Conservation (phyloP, 1,140 invertebrate species). For the Oryctes rhinoceros region DNA sequence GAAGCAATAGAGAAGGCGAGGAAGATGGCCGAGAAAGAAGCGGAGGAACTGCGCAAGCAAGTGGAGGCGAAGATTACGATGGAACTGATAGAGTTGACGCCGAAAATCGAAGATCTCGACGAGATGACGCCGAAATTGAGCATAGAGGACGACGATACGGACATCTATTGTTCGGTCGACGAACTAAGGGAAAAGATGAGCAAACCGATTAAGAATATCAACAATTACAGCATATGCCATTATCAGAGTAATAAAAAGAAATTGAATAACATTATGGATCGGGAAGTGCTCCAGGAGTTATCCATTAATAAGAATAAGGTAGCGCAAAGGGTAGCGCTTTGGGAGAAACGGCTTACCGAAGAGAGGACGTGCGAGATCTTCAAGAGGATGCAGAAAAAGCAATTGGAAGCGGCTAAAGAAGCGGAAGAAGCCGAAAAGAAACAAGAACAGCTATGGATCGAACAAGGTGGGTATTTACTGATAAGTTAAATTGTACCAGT, state of each 20-base stretch:
- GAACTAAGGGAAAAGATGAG: constrained; percentile 66
- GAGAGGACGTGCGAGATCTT: constrained; percentile 69
- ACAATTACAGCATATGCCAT: constrained; percentile 62
- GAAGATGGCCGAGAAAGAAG: constrained; percentile 68
- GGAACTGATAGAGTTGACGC: constrained; percentile 65
- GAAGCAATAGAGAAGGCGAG: constrained; percentile 69
- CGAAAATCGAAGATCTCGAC: constrained; percentile 56
- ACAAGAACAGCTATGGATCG: constrained; percentile 68
- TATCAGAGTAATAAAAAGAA: constrained; percentile 55
- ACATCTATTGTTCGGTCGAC: constrained; percentile 72
- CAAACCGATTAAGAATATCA: constrained; percentile 59
- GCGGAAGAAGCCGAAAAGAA: constrained; percentile 66
- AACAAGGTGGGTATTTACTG: constrained; percentile 64
- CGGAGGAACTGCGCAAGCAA: constrained; percentile 67
- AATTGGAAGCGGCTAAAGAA: constrained; percentile 65
- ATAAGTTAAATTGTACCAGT: too few species aligned
- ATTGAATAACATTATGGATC: constrained; percentile 62
- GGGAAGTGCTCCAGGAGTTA: constrained; percentile 63
- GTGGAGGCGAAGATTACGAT: constrained; percentile 65
- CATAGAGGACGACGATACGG: constrained; percentile 65
- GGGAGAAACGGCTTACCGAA: constrained; percentile 70
- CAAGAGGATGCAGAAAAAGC: constrained; percentile 64
- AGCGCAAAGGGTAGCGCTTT: constrained; percentile 67
- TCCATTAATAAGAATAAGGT: constrained; percentile 63
- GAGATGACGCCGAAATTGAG: constrained; percentile 64